Evolutionary conservation across 2,113 vertebrate genomes (phyloP).

Genomic region (Noturus placidus): DNA sequence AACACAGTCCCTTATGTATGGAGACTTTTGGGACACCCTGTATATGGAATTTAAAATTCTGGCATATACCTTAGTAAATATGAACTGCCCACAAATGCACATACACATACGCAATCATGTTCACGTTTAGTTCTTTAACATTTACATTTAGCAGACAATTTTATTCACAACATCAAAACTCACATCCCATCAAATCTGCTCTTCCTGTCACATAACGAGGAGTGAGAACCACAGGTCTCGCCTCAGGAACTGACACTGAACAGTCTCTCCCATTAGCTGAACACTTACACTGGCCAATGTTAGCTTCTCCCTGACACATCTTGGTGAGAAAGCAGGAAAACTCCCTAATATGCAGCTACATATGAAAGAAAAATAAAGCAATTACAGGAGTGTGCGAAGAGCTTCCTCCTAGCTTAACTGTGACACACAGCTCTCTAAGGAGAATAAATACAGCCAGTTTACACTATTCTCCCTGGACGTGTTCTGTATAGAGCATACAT

Average conservation of each 20-base stretch:
- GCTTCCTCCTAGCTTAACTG: constrained; percentile 39
- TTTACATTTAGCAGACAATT: background rate
- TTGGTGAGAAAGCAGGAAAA: constrained; percentile 24
- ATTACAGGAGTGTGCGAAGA: constrained; percentile 22
- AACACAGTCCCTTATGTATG: too few species aligned
- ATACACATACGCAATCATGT: background rate
- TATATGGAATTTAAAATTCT: background rate
- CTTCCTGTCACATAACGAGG: constrained; percentile 20
- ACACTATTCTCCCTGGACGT: constrained; percentile 24
- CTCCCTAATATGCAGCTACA: constrained; percentile 33
- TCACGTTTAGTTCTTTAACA: background rate
- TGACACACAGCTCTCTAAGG: constrained; percentile 31
- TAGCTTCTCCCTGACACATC: background rate
- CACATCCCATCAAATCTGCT: background rate
- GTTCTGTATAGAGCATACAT: constrained; percentile 40
- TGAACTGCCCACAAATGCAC: background rate
- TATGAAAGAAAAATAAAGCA: constrained; percentile 42
- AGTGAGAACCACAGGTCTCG: constrained; percentile 29
- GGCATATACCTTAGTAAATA: background rate
- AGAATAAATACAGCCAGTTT: constrained; percentile 39
- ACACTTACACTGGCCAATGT: constrained; percentile 23
- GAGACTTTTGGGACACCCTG: too few species aligned
- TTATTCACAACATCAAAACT: background rate
- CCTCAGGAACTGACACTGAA: constrained; percentile 27
- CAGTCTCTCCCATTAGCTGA: constrained; percentile 1